Evolutionary conservation across 2,113 vertebrate genomes (phyloP).

Genomic region (Gallinago undulata): DNA sequence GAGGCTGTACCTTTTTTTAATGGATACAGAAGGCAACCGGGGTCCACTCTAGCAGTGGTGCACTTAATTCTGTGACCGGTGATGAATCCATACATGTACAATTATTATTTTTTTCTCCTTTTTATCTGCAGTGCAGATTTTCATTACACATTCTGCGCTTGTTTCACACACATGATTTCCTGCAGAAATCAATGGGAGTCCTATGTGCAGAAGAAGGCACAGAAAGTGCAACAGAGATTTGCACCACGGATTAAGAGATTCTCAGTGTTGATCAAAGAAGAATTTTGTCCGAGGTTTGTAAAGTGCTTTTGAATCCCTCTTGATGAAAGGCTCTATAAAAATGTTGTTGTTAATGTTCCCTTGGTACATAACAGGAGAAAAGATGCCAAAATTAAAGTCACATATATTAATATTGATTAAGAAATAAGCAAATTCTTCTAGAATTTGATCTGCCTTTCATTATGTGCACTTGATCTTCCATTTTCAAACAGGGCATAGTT

Average conservation of each 20-base stretch:
- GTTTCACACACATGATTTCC: background rate
- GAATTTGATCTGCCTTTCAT: conserved; percentile 51
- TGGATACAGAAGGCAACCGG: background rate
- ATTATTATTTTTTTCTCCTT: background rate
- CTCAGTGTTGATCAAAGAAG: conserved; percentile 53
- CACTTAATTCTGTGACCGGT: background rate
- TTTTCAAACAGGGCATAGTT: conserved; percentile 36
- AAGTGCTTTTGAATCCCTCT: conserved; percentile 40
- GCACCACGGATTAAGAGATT: conserved; percentile 54
- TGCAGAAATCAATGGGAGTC: conserved; percentile 18
- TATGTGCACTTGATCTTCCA: conserved; percentile 48
- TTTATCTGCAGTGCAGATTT: conserved; percentile 48
- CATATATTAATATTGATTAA: conserved; percentile 63
- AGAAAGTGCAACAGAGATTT: conserved; percentile 42
- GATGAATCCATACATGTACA: background rate
- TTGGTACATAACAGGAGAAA: conserved; percentile 31
- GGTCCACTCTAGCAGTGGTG: background rate
- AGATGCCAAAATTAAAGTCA: conserved; percentile 46
- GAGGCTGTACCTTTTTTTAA: background rate
- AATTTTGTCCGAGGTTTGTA: conserved; percentile 58
- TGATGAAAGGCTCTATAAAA: conserved; percentile 51
- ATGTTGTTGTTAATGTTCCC: conserved; percentile 50
- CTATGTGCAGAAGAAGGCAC: conserved; percentile 12
- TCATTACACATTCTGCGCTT: conserved; percentile 27
- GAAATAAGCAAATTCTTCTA: conserved; percentile 39